Evolutionary conservation across 92 coral and sea anemone species (phyloP).

Genomic region (Parazoanthus darwini): DNA sequence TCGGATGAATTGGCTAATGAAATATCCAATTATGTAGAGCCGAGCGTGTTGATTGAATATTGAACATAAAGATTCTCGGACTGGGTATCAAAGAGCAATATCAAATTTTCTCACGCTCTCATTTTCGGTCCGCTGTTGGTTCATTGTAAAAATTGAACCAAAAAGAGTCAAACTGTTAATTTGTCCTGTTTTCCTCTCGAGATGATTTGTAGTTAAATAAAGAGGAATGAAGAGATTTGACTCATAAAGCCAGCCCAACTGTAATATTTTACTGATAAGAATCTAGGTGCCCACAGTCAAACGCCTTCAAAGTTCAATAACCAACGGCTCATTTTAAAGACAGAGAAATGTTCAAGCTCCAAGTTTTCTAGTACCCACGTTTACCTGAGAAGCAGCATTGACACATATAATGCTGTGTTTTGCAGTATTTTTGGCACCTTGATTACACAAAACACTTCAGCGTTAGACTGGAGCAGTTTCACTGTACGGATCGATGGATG

Average conservation of each 20-base stretch:
- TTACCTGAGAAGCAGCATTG: background rate
- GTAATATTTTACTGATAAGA: background rate
- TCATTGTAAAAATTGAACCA: background rate
- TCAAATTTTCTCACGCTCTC: background rate
- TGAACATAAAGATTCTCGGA: background rate
- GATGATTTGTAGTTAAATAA: background rate
- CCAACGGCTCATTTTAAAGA: background rate
- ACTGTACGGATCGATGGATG: background rate
- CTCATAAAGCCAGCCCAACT: background rate
- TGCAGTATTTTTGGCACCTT: no score
- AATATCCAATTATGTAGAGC: background rate
- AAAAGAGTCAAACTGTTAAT: background rate
- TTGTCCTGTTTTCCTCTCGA: background rate
- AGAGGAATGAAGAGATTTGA: background rate
- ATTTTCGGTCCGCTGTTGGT: background rate
- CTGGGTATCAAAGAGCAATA: background rate
- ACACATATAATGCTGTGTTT: no score
- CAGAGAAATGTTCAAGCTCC: background rate
- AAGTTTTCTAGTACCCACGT: background rate
- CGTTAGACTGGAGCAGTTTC: background rate
- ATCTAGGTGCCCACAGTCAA: background rate
- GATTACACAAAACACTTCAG: background rate
- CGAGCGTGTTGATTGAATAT: background rate
- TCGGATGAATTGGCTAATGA: conserved; percentile 19
- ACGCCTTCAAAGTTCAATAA: background rate